phyloP scores from a whole-genome alignment of 2,888 invertebrate species.

The Sphaeridia pumilis region DNA sequence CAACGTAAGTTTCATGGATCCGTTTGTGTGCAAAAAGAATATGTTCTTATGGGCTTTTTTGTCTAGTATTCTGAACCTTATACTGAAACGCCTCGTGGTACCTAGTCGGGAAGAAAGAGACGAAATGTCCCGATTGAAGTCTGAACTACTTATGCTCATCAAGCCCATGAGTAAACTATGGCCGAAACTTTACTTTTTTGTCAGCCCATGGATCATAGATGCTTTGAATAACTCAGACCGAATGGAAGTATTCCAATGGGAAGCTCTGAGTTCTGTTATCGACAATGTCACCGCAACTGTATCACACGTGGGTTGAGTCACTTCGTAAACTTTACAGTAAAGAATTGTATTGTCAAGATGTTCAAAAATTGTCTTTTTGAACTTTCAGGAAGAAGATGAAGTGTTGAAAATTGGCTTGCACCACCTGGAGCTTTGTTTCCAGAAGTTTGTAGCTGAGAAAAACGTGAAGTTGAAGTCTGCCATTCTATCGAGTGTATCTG shows the following conservation, averaged over 20 bases:
- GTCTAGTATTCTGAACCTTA: conserved; percentile 21
- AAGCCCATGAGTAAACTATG: conserved; percentile 21
- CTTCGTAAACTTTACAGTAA: no score
- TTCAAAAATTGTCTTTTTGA: no score
- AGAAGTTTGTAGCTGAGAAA: conserved; percentile 24
- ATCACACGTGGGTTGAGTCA: no score
- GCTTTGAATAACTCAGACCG: conserved; percentile 22
- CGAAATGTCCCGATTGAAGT: conserved; percentile 25
- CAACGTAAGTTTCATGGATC: conserved; percentile 18
- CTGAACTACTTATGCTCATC: conserved; percentile 24
- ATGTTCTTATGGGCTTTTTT: not conserved
- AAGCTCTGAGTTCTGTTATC: conserved; percentile 25
- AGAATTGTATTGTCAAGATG: no score
- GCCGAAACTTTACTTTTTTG: conserved; percentile 26
- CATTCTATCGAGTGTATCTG: conserved; percentile 31
- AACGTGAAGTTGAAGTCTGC: conserved; percentile 26
- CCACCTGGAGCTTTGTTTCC: conserved; percentile 26
- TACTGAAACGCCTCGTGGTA: conserved; percentile 27
- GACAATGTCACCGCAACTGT: conserved; percentile 30
- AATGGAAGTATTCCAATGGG: conserved; percentile 32
- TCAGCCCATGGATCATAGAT: conserved; percentile 26
- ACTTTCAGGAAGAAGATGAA: conserved; percentile 27
- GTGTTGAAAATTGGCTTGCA: conserved; percentile 26
- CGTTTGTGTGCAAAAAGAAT: not conserved
- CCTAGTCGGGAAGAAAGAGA: conserved; percentile 23